Evolutionary conservation across 2,888 invertebrate species (phyloP), one percentile per base, ranked within the genome.

Genomic region (Steromphala cineraria): DNA sequence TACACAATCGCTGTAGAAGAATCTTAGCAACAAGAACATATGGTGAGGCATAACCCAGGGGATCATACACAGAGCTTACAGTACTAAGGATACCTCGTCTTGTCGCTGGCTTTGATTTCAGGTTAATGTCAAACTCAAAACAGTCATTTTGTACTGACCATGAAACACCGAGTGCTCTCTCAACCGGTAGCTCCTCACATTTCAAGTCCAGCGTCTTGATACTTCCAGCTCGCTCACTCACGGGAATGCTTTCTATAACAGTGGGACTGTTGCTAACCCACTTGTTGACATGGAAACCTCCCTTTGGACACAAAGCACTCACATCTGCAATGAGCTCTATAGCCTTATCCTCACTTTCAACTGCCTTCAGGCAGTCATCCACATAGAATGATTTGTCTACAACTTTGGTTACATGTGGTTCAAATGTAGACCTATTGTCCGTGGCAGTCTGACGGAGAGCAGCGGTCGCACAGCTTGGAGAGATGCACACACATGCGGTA

Each of bases 401-500:
- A 4, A 53, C 7, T 13, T 76, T 17, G 4, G 36, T 17, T 36
- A 17, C 53, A 21, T 40, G 36, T n/a, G 75, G 67, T 8, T 76
- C 28, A 24, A 53, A 53, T 2, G 3, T 2, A 17, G 10, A 4
- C 10, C 53, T 7, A 13, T 24, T 19, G 15, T 76, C 76, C 4
- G n/a, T 17, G 3, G 76, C 53, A 1, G 31, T 53, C 24, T 53
- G 52, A 17, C 5, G 7, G 0, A 76, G 28, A 13, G 76, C 76
- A 13, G 53, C 52, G 17, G 52, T 76, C 8, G 53, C 52, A 15
- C 76, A 76, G 17, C 53, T 53, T 21, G 53, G 76, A 1, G 55
- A 76, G 13, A 53, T 76, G 76, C 17, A 76, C 76, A 13, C 17
- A 24, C 55, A 76, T 76, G 21, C 55, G 10, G 53, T 53, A 76